Percentiles rank a stretch among this genome's conserved stretches.
Evolutionary conservation across 2,888 invertebrate genomes (phyloP).

Genomic region (Sycophila texana): DNA sequence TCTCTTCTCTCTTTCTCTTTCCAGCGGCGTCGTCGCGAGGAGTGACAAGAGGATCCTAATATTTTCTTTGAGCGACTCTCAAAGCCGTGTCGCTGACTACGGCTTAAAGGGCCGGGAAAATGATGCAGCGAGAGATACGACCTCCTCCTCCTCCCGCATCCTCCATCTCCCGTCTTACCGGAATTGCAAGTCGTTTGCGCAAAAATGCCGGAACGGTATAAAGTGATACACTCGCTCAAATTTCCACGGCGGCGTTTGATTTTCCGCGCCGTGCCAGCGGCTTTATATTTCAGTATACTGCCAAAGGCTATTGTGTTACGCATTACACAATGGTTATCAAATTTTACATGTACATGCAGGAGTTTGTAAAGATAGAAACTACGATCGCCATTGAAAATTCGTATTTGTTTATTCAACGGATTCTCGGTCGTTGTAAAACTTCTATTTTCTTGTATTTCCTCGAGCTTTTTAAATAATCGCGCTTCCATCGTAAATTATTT

Average conservation of each 20-base stretch:
- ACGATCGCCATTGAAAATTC: too few relatives aligned
- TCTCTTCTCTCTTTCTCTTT: neutral
- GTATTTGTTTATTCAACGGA: too few relatives aligned
- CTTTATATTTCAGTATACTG: neutral
- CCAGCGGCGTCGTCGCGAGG: slow-evolving; percentile 36
- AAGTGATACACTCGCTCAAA: neutral
- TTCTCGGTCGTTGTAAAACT: too few relatives aligned
- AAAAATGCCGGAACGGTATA: neutral
- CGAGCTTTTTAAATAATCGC: too few relatives aligned
- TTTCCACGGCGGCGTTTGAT: slow-evolving; percentile 17
- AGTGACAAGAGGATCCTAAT: slow-evolving; percentile 64
- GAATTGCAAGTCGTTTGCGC: slow-evolving; percentile 33
- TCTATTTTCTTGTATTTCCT: too few relatives aligned
- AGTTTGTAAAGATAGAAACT: too few relatives aligned
- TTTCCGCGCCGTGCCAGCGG: neutral
- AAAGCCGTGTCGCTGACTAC: slow-evolving; percentile 53
- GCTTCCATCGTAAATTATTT: too few relatives aligned
- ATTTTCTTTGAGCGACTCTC: slow-evolving; percentile 62
- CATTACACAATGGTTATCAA: too few relatives aligned
- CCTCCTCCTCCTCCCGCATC: neutral
- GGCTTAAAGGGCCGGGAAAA: slow-evolving; percentile 40
- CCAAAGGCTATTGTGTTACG: too few relatives aligned
- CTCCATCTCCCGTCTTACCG: neutral
- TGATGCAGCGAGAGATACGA: slow-evolving; percentile 15
- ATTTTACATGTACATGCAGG: too few relatives aligned